phyloP scores from a whole-genome alignment of 1,140 invertebrate species.

The Diorhabda elongata region DNA sequence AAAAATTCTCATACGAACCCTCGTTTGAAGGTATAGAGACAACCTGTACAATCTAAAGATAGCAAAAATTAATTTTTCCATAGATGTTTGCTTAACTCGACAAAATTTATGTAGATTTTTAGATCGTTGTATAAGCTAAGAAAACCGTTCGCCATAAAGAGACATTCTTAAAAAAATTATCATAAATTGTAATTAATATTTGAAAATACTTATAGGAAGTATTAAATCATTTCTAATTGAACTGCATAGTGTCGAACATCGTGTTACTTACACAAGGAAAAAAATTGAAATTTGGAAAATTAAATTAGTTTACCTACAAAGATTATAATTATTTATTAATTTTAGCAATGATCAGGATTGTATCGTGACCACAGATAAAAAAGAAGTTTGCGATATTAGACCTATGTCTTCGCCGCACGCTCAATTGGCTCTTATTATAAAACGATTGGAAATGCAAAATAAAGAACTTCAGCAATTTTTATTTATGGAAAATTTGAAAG shows the following conservation, averaged over 20 bases:
- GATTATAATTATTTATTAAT: not conserved
- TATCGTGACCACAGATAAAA: not conserved
- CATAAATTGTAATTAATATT: too few species aligned
- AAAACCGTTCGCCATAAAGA: too few species aligned
- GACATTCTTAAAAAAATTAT: too few species aligned
- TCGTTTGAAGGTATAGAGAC: too few species aligned
- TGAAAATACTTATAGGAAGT: not conserved
- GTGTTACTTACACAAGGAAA: too few species aligned
- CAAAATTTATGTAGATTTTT: too few species aligned
- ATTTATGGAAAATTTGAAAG: constrained; percentile 34
- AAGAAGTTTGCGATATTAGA: constrained; percentile 22
- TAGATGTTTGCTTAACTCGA: too few species aligned
- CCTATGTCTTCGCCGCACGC: constrained; percentile 41
- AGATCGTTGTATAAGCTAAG: too few species aligned
- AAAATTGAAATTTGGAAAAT: not conserved
- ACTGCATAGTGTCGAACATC: not conserved
- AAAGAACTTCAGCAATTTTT: constrained; percentile 42
- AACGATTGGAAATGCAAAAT: constrained; percentile 58
- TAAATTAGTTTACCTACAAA: not conserved
- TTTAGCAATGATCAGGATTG: constrained; percentile 3
- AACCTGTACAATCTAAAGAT: too few species aligned
- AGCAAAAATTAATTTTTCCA: too few species aligned
- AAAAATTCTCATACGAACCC: too few species aligned
- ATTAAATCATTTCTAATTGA: constrained; percentile 19
- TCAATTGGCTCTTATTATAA: constrained; percentile 59